Percentiles rank a stretch among this genome's conserved stretches.
These are phyloP conservation scores for Echinarachnius parma DNA, from an alignment of 53 echinoderm and acorn worm genomes.

Conservation along the genomic window DNA sequence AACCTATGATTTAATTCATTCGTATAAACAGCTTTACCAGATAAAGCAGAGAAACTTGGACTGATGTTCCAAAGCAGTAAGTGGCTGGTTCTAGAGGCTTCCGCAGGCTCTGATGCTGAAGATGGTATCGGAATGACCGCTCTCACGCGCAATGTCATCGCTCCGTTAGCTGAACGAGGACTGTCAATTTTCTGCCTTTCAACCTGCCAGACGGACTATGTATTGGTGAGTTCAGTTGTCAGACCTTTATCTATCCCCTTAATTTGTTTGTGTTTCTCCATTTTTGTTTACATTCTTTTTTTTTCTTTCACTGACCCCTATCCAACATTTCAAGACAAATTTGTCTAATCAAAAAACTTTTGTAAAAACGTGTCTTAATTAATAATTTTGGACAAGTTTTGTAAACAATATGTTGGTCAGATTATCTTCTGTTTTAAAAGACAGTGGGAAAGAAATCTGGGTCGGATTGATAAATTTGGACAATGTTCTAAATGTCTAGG, in stretches of 20 bases:
- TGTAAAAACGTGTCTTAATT: no score
- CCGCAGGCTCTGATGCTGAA: constrained; percentile 28
- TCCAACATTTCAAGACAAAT: no score
- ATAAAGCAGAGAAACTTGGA: constrained; percentile 37
- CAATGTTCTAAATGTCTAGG: no score
- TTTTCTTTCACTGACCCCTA: not conserved
- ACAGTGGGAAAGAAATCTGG: no score
- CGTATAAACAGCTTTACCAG: constrained; percentile 21
- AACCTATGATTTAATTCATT: no score
- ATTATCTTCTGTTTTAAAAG: no score
- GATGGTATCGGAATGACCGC: constrained; percentile 58
- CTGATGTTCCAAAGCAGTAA: constrained; percentile 48
- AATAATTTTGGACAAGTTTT: no score
- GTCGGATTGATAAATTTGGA: no score
- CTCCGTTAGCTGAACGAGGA: constrained; percentile 49
- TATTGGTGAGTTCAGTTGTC: constrained; percentile 56
- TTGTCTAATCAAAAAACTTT: no score
- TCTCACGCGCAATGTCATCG: constrained; percentile 61
- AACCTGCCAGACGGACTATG: constrained; percentile 73
- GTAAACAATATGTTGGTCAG: no score
- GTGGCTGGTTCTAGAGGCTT: constrained; percentile 63
- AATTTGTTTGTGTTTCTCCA: no score
- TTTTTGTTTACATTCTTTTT: not conserved
- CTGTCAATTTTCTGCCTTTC: constrained; percentile 65
- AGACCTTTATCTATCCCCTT: no score